Percentiles rank a stretch among this genome's conserved stretches.
phyloP scores from a whole-genome alignment of 2,113 vertebrate genomes.

The Dipodomys spectabilis region DNA sequence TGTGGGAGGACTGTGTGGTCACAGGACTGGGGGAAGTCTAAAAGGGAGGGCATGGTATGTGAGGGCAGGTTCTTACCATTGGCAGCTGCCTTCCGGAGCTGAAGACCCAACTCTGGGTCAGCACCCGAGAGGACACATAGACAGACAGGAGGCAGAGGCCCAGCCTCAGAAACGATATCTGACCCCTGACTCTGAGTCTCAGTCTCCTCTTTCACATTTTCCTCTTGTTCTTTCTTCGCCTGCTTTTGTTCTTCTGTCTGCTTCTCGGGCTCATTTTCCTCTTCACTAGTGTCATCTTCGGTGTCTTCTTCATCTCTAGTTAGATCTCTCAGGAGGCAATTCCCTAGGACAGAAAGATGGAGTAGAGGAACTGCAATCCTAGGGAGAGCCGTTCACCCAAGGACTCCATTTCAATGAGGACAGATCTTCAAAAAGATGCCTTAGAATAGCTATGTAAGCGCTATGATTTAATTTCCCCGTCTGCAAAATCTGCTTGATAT shows the following conservation, averaged over 20 bases:
- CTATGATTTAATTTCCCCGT: neutral
- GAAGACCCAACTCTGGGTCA: slow-evolving; percentile 84
- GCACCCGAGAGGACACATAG: slow-evolving; percentile 82
- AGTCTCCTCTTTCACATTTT: neutral
- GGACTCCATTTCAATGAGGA: neutral
- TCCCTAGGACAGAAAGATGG: slow-evolving; percentile 52
- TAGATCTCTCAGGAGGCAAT: neutral
- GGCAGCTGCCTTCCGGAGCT: slow-evolving; percentile 84
- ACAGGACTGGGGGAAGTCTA: neutral
- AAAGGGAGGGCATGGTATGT: neutral
- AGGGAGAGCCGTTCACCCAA: neutral
- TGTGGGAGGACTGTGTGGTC: neutral
- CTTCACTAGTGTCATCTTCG: neutral
- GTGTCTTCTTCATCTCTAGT: neutral
- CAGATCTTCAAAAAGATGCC: neutral
- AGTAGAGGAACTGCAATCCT: neutral
- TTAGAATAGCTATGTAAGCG: slow-evolving; percentile 4
- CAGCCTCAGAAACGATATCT: neutral
- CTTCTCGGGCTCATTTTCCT: neutral
- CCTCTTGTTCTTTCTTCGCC: neutral
- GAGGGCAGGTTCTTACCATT: slow-evolving; percentile 80
- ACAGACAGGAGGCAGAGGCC: neutral
- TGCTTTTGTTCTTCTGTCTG: neutral
- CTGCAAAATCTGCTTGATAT: slow-evolving; percentile 24
- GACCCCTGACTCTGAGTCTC: neutral